Percentiles rank a stretch among this genome's conserved stretches.
phyloP scores from a whole-genome alignment of 2,113 vertebrate species.

The Candoia aspera region DNA sequence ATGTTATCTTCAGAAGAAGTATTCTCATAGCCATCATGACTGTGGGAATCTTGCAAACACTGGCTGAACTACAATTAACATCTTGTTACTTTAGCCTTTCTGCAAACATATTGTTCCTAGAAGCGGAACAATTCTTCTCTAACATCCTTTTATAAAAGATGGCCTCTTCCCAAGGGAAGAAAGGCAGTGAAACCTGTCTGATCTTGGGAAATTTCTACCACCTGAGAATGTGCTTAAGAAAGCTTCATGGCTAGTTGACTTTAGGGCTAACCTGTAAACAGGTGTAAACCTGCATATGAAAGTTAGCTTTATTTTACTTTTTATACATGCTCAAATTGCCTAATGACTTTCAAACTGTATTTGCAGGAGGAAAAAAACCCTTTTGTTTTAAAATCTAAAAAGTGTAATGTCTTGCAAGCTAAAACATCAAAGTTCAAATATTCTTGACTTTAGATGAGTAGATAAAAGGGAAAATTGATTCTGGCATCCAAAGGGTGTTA shows the following conservation, averaged over 20 bases:
- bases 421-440: background rate
- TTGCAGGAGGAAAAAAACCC: background rate
- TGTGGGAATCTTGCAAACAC: background rate
- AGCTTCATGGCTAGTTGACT: background rate
- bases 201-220: background rate
- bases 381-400: too few relatives aligned
- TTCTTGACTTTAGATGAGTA: background rate
- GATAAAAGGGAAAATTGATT: background rate
- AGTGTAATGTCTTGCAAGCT: too few relatives aligned
- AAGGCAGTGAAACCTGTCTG: background rate
- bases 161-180: background rate
- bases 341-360: background rate
- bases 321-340: background rate
- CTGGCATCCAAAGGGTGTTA: background rate
- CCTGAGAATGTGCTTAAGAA: background rate
- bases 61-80: background rate
- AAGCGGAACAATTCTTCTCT: background rate
- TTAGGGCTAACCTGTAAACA: background rate
- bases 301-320: background rate
- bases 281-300: background rate
- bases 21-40: background rate
- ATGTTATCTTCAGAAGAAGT: background rate
- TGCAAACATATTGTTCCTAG: background rate
- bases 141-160: background rate
- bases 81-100: constrained; percentile 7